Evolutionary conservation across 2,113 vertebrate species (phyloP).

Genomic region (Chionodraco myersi): DNA sequence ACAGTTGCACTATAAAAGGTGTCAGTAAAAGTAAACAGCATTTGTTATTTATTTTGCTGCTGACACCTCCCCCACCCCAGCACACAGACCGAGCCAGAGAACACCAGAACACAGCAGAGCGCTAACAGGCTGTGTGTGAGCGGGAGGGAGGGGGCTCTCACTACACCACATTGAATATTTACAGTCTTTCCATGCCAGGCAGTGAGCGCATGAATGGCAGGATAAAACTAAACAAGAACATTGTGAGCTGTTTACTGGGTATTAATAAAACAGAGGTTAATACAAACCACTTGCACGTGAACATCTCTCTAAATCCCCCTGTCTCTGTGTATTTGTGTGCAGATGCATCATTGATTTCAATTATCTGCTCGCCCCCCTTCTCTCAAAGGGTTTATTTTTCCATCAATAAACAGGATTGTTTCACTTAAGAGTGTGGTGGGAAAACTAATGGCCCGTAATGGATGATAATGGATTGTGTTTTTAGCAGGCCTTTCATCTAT

Average conservation of each 20-base stretch:
- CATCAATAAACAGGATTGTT: conserved; percentile 75
- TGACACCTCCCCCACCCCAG: conserved; percentile 55
- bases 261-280: not conserved
- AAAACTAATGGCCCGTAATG: conserved; percentile 78
- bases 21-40: conserved; percentile 67
- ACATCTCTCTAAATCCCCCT: conserved; percentile 4
- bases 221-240: conserved; percentile 8
- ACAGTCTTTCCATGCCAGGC: conserved; percentile 32
- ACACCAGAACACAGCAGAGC: conserved; percentile 72
- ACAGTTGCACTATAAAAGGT: conserved; percentile 12
- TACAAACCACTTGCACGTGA: not conserved
- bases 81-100: conserved; percentile 70
- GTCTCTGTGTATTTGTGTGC: conserved; percentile 24
- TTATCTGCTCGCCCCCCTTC: conserved; percentile 25
- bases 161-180: conserved; percentile 50
- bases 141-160: conserved; percentile 10
- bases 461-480: conserved; percentile 76
- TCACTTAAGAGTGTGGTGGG: conserved; percentile 67
- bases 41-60: conserved; percentile 72
- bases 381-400: conserved; percentile 63
- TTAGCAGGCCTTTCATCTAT: conserved; percentile 69
- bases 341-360: conserved; percentile 58
- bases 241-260: not conserved
- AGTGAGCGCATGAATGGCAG: conserved; percentile 44
- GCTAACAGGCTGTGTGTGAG: conserved; percentile 49